Evolutionary conservation across 2,113 vertebrate genomes (phyloP).

Genomic region (Pristiophorus japonicus): DNA sequence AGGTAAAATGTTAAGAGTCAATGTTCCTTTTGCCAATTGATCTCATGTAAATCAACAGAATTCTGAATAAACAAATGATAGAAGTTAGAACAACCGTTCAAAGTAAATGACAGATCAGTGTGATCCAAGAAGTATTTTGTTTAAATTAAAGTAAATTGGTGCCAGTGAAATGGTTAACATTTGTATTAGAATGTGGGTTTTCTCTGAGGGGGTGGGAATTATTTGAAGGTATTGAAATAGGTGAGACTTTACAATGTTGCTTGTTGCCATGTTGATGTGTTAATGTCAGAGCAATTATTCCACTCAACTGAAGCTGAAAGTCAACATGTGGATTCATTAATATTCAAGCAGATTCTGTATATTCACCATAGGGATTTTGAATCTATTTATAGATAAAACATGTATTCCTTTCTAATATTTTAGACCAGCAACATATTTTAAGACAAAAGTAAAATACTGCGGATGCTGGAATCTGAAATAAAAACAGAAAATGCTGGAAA

Average conservation of each 20-base stretch:
- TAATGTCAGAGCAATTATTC: constrained; percentile 51
- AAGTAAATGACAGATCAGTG: not conserved
- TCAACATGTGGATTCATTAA: constrained; percentile 49
- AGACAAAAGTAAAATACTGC: too few species aligned
- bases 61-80: not conserved
- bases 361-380: constrained; percentile 41
- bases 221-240: constrained; percentile 42
- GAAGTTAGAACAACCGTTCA: not conserved
- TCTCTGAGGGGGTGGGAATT: not conserved
- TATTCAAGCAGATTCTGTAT: constrained; percentile 46
- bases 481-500: too few species aligned
- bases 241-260: constrained; percentile 43
- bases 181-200: not conserved
- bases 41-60: not conserved
- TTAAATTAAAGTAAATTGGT: not conserved
- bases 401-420: constrained; percentile 38
- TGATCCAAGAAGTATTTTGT: not conserved
- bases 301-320: constrained; percentile 50
- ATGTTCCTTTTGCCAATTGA: not conserved
- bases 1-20: not conserved
- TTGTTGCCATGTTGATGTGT: constrained; percentile 49
- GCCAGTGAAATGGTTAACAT: not conserved
- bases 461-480: too few species aligned
- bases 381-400: constrained; percentile 45
- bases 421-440: constrained; percentile 46